Conservation (phyloP, 2,113 vertebrate species). For the Phyllostomus discolor region DNA sequence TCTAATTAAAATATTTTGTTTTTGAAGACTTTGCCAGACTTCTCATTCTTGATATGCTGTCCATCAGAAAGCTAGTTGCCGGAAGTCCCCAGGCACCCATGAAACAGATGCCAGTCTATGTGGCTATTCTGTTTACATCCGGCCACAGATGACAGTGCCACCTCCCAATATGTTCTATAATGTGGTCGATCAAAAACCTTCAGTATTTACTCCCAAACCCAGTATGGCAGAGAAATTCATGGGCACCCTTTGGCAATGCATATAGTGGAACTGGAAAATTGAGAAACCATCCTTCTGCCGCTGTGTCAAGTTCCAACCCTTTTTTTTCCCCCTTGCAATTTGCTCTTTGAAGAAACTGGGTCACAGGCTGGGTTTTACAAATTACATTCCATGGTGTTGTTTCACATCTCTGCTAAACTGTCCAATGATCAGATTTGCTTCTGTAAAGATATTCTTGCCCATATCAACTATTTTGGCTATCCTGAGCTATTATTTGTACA, state of each 20-base stretch:
- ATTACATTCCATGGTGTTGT: neutral
- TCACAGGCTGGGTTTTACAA: neutral
- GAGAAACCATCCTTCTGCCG: neutral
- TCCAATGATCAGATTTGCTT: neutral
- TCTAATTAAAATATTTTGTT: neutral
- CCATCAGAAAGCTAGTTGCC: neutral
- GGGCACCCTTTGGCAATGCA: neutral
- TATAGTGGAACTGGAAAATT: neutral
- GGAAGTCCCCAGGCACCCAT: neutral
- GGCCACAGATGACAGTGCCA: neutral
- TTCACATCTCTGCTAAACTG: neutral
- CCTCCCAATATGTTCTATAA: constrained; percentile 4
- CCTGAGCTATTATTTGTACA: neutral
- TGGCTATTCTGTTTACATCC: neutral
- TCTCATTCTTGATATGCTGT: neutral
- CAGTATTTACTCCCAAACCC: constrained; percentile 15
- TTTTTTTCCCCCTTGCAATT: neutral
- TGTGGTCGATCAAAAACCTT: constrained; percentile 35
- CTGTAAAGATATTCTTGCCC: neutral
- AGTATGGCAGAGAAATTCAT: neutral
- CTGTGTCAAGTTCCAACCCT: neutral
- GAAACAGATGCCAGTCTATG: neutral
- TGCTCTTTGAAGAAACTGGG: constrained; percentile 25
- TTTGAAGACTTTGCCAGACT: neutral
- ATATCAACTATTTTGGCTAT: neutral